These are phyloP conservation scores for Cliona cf. orientalis DNA, from an alignment of 37 sponge, comb jelly and placozoan species.

Conservation along the genomic window DNA sequence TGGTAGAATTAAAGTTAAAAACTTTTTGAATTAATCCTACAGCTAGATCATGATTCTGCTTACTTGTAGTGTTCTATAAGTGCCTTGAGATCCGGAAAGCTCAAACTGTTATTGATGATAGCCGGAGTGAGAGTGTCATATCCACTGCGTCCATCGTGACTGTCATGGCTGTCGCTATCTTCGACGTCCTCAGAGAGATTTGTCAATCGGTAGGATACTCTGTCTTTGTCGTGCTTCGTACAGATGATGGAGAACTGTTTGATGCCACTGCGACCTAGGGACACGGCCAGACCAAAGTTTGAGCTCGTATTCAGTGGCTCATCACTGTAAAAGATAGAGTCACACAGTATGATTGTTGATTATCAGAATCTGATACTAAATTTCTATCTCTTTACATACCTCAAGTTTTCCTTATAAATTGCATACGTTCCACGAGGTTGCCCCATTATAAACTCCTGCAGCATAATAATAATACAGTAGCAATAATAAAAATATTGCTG, in stretches of 20 bases:
- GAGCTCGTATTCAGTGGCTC: neutral
- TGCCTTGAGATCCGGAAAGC: neutral
- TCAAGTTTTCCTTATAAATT: constrained; percentile 6
- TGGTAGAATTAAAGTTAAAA: neutral
- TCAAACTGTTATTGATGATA: neutral
- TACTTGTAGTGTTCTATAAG: constrained; percentile 43
- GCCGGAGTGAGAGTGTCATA: neutral
- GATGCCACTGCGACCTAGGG: constrained; percentile 8
- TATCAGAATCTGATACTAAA: neutral
- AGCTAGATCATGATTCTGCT: neutral
- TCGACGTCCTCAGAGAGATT: no score
- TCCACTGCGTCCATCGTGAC: neutral
- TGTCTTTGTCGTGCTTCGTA: neutral
- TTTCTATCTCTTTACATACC: neutral
- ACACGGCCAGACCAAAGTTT: constrained; percentile 14
- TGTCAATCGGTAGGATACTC: no score
- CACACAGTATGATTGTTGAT: neutral
- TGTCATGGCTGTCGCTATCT: neutral
- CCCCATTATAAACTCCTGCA: constrained; percentile 37
- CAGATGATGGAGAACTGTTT: constrained; percentile 8
- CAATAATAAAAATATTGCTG: neutral
- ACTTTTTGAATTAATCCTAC: neutral
- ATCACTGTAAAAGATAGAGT: neutral
- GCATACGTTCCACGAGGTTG: constrained; percentile 53
- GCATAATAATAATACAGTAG: neutral